Evolutionary conservation across 2,888 invertebrate species (phyloP).

Genomic region (Apotomis turbidana): DNA sequence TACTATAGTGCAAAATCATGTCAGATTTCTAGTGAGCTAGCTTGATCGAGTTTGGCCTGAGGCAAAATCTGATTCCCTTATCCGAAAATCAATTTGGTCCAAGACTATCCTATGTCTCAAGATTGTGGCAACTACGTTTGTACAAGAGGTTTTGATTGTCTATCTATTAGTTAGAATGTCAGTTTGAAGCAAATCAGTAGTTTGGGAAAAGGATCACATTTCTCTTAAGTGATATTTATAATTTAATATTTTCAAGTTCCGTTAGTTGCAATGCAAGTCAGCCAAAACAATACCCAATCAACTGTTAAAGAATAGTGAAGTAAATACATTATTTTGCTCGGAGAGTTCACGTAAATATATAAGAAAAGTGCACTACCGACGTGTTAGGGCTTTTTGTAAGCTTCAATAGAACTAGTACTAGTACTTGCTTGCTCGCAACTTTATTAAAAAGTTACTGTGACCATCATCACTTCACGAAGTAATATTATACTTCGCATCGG

Average conservation of each 20-base stretch:
- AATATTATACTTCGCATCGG: slow-evolving; percentile 76
- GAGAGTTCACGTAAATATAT: too few species aligned
- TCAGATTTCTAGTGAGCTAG: slow-evolving; percentile 39
- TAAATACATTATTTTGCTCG: too few species aligned
- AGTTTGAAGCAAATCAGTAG: neutral
- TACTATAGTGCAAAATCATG: slow-evolving; percentile 41
- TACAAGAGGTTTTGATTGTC: neutral
- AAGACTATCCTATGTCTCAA: slow-evolving; percentile 13
- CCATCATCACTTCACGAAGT: slow-evolving; percentile 65
- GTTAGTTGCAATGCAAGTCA: too few species aligned
- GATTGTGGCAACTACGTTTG: slow-evolving; percentile 2
- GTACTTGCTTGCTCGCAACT: slow-evolving; percentile 47
- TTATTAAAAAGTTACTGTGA: slow-evolving; percentile 71
- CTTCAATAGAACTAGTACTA: too few species aligned
- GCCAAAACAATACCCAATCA: too few species aligned
- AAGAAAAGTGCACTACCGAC: too few species aligned
- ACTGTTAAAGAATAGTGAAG: too few species aligned
- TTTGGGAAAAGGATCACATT: neutral
- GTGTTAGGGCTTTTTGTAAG: too few species aligned
- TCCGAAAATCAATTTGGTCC: slow-evolving; percentile 36
- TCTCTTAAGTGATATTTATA: too few species aligned
- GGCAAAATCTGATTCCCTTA: slow-evolving; percentile 38
- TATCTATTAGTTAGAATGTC: neutral
- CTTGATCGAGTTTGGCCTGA: slow-evolving; percentile 35
- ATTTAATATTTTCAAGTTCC: too few species aligned